phyloP scores from a whole-genome alignment of 2,113 vertebrate genomes.

The Callopanchax toddi region DNA sequence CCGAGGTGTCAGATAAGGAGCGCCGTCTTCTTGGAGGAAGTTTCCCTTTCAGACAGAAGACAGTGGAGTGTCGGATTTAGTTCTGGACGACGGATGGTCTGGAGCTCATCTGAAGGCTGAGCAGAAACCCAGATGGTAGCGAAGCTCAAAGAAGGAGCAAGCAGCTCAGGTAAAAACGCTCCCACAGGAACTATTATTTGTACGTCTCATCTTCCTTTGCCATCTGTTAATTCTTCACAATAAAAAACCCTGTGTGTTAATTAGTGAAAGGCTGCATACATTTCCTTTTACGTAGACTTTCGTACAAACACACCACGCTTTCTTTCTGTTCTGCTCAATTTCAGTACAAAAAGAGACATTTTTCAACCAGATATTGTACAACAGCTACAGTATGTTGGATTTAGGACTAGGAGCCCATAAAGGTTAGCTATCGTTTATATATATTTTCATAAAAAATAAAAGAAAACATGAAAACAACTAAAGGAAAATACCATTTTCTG shows the following conservation, averaged over 20 bases:
- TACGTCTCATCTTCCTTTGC: constrained; percentile 17
- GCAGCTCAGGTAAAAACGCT: constrained; percentile 17
- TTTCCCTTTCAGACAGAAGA: constrained; percentile 28
- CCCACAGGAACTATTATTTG: constrained; percentile 16
- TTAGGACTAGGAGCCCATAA: constrained; percentile 51
- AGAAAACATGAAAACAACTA: constrained; percentile 65
- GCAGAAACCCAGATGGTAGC: constrained; percentile 35
- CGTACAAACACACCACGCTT: constrained; percentile 48
- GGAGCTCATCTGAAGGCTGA: constrained; percentile 26
- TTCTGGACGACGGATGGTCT: constrained; percentile 23
- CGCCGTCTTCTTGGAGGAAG: constrained; percentile 28
- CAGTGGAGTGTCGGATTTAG: constrained; percentile 31
- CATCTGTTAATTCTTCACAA: constrained; percentile 24
- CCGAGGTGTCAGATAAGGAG: constrained; percentile 26
- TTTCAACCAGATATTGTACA: constrained; percentile 73
- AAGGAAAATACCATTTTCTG: constrained; percentile 72
- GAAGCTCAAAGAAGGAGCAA: constrained; percentile 17
- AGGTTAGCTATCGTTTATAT: constrained; percentile 48
- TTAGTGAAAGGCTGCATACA: constrained; percentile 24
- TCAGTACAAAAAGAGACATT: constrained; percentile 67
- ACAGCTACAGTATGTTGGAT: constrained; percentile 63
- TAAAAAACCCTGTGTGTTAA: constrained; percentile 38
- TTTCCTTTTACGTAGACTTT: constrained; percentile 45
- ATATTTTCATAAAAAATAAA: constrained; percentile 40
- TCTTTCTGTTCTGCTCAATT: constrained; percentile 38